These are phyloP conservation scores for Megaptera novaeangliae DNA, from an alignment of 2,113 vertebrate genomes.

Conservation along the genomic window DNA sequence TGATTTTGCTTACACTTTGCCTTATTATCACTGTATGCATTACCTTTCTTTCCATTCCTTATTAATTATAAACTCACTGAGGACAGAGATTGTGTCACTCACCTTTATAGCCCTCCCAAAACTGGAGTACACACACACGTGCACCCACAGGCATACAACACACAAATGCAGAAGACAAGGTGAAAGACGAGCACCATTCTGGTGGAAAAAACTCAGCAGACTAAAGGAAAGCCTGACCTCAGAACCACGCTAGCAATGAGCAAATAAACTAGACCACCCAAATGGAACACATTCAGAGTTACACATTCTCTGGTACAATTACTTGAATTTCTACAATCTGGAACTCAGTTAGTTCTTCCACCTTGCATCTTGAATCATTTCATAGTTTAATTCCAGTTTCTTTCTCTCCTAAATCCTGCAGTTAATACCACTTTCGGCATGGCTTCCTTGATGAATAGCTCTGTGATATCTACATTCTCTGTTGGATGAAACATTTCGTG, in stretches of 20 bases:
- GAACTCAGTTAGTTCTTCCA: constrained; percentile 22
- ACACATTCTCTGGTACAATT: constrained; percentile 33
- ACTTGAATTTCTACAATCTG: constrained; percentile 50
- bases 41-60: not conserved
- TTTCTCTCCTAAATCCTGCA: constrained; percentile 42
- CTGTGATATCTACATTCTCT: constrained; percentile 59
- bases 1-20: not conserved
- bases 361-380: constrained; percentile 51
- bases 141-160: not conserved
- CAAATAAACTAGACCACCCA: constrained; percentile 15
- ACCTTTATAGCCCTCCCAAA: not conserved
- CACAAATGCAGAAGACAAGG: not conserved
- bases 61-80: not conserved
- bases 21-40: not conserved
- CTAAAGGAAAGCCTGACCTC: not conserved
- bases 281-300: constrained; percentile 4
- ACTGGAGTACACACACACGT: rapidly evolving
- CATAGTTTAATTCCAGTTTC: constrained; percentile 56
- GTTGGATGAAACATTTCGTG: constrained; percentile 70
- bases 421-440: constrained; percentile 65
- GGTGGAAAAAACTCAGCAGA: not conserved
- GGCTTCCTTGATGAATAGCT: constrained; percentile 72
- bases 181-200: not conserved
- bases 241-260: not conserved
- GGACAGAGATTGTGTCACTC: not conserved